Percentiles rank a stretch among this genome's conserved stretches.
Evolutionary conservation across 2,888 invertebrate genomes (phyloP).

Genomic region (Himalopsyche japonica): DNA sequence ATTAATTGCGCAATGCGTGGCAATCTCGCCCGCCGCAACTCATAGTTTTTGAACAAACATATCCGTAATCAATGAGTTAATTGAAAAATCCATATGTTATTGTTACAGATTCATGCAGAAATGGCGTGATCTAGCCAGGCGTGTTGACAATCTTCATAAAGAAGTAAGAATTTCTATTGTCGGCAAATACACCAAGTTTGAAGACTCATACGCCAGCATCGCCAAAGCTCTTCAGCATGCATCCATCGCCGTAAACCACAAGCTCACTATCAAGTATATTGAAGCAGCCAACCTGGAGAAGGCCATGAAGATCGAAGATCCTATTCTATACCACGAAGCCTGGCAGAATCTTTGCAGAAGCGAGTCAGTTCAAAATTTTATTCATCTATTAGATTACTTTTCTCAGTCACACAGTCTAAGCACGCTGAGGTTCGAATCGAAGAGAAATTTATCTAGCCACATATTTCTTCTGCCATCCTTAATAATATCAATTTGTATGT

Average conservation of each 20-base stretch:
- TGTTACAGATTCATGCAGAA: slow-evolving; percentile 74
- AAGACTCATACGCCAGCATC: slow-evolving; percentile 96
- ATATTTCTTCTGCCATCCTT: too few relatives aligned
- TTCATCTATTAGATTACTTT: background rate
- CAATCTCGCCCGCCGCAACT: too few relatives aligned
- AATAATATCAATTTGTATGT: too few relatives aligned
- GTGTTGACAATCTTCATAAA: slow-evolving; percentile 80
- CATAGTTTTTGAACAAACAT: too few relatives aligned
- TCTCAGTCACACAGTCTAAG: background rate
- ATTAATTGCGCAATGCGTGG: too few relatives aligned
- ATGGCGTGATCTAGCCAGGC: slow-evolving; percentile 88
- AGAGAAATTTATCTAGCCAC: too few relatives aligned
- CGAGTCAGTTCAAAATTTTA: slow-evolving; percentile 63
- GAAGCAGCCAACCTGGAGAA: slow-evolving; percentile 88
- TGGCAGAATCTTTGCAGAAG: slow-evolving; percentile 90
- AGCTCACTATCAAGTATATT: slow-evolving; percentile 85
- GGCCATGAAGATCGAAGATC: slow-evolving; percentile 70
- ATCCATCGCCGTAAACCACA: slow-evolving; percentile 80
- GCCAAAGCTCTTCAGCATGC: slow-evolving; percentile 95
- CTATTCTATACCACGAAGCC: slow-evolving; percentile 86
- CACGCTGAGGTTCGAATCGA: too few relatives aligned
- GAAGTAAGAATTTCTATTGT: slow-evolving; percentile 89
- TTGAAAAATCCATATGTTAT: background rate
- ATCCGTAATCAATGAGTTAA: too few relatives aligned
- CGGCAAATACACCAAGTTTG: slow-evolving; percentile 94